phyloP scores from a whole-genome alignment of 2,113 vertebrate genomes.

The Malaclemys terrapin region DNA sequence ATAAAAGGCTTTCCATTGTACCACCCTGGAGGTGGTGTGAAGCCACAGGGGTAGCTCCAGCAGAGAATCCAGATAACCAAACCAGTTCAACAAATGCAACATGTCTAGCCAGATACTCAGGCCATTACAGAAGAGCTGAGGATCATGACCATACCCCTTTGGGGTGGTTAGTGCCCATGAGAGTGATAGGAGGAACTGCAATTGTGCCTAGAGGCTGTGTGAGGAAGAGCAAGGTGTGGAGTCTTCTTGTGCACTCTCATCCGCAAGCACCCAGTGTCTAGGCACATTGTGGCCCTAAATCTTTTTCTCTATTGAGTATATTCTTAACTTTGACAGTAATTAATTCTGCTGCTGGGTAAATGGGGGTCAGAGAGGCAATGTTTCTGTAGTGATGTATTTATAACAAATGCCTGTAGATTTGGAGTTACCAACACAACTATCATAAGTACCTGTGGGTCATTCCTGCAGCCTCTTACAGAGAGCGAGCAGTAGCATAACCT shows the following conservation, averaged over 20 bases:
- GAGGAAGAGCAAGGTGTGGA: neutral
- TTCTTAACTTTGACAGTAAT: neutral
- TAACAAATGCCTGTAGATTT: neutral
- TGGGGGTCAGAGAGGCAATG: neutral
- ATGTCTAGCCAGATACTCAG: neutral
- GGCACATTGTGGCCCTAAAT: neutral
- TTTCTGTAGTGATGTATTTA: neutral
- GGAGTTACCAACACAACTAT: neutral
- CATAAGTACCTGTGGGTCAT: fast-evolving
- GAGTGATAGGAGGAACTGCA: neutral
- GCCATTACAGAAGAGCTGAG: neutral
- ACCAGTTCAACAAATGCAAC: neutral
- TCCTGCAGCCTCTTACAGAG: neutral
- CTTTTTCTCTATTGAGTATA: neutral
- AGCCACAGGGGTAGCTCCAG: neutral
- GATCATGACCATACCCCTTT: neutral
- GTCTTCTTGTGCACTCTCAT: neutral
- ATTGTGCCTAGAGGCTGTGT: fast-evolving
- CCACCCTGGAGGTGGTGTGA: neutral
- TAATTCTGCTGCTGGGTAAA: neutral
- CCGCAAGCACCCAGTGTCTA: neutral
- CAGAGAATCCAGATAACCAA: neutral
- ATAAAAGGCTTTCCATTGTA: too few species aligned
- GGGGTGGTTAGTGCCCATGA: neutral
- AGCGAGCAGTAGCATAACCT: neutral